Evolutionary conservation across 2,888 invertebrate species (phyloP), one percentile per base, ranked within the genome.

Genomic region (Drosophila testacea): DNA sequence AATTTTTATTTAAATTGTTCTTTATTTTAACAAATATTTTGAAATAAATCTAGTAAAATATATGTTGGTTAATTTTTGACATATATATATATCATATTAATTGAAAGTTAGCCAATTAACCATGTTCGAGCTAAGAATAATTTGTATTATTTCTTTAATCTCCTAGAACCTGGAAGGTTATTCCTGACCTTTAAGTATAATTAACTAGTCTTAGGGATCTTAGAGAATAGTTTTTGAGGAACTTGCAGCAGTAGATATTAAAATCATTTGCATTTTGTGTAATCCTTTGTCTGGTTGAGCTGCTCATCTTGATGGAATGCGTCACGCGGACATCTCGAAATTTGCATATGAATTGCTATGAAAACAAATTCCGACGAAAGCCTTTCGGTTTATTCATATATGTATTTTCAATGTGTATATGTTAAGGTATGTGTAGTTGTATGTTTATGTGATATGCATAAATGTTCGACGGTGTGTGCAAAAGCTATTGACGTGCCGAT

Each of bases 401-500:
- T 61, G 39, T 42, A 44, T 47, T 32, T 44, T 7, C 11, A 22
- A 51, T 55, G 34, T 56, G 38, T 42, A 39, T 38, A 13, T 52
- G 4, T 0, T 22, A 9, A 11, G 22, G 11, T 51, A 38, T 63
- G 41, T 13, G 55, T 28, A 27, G 36, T 27, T 61, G 63, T 50
- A 34, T 74, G 61, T 39, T n/a, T 60, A 34, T 50, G 13, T 16
- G 32, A 41, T 59, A 59, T 48, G 48, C 28, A 48, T 48, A 38
- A 16, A 39, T 59, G 65, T 32, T 60, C 50, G 47, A 38, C 38
- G 62, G 42, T 57, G 46, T 65, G 65, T 52, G 64, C 32, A 51
- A 48, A 69, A 69, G 50, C 61, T 56, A 75, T 75, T 75, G 77
- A 75, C 71, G 77, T 76, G 66, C 55, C 69, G 60, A 88, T 82